These are phyloP conservation scores for Microdon myrmicae DNA, from an alignment of 2,888 invertebrate species.

Conservation along the genomic window DNA sequence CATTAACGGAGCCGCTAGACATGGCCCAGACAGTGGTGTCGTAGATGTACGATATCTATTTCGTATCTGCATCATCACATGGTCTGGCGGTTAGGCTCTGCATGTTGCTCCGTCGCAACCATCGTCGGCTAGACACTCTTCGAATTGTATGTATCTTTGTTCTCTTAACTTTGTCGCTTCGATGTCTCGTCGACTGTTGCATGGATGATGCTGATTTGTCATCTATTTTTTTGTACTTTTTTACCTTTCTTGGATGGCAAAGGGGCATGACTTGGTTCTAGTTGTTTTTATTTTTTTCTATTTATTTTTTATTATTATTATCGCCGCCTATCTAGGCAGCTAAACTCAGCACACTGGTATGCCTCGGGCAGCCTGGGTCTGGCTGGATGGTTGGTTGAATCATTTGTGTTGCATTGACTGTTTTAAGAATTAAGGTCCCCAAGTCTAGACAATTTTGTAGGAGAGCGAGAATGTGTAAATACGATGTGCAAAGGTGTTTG, in stretches of 20 bases:
- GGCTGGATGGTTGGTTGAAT: conserved; percentile 35
- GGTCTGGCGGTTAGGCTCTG: conserved; percentile 18
- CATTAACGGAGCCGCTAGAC: conserved; percentile 67
- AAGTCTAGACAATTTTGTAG: conserved; percentile 44
- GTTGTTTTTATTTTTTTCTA: conserved; percentile 24
- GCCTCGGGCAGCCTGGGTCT: conserved; percentile 31
- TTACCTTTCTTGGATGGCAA: conserved; percentile 4
- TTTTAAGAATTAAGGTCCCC: conserved; percentile 42
- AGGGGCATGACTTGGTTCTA: conserved; percentile 39
- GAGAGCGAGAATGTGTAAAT: conserved; percentile 18
- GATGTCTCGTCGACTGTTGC: conserved; percentile 43
- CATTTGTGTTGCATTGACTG: conserved; percentile 24
- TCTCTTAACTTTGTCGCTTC: conserved; percentile 48
- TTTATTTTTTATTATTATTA: no score
- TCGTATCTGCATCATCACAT: conserved; percentile 11
- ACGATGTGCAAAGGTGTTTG: conserved; percentile 12
- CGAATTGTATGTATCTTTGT: conserved; percentile 33
- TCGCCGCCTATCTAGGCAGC: conserved; percentile 11
- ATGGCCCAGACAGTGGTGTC: conserved; percentile 65
- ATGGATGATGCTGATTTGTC: conserved; percentile 17
- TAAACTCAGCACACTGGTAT: conserved; percentile 26
- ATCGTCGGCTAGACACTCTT: conserved; percentile 13
- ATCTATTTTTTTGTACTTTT: conserved; percentile 4
- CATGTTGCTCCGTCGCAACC: conserved; percentile 5
- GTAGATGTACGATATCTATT: conserved; percentile 33